Evolutionary conservation across 2,888 invertebrate species (phyloP).

Genomic region (Oxystoma pomonae): DNA sequence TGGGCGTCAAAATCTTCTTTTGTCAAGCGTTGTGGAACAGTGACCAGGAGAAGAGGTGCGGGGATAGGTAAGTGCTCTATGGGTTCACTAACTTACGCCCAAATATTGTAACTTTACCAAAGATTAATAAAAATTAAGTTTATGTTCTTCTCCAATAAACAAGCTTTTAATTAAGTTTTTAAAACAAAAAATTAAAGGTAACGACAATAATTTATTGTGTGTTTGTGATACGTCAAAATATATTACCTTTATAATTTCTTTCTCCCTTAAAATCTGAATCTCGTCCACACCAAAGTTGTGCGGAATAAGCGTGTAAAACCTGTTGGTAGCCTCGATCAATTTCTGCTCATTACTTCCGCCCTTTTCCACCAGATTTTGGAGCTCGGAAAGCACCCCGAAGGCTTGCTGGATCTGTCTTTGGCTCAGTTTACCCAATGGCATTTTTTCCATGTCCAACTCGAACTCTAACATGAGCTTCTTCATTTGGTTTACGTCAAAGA

Average conservation of each 20-base stretch:
- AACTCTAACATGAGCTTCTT: slow-evolving; percentile 90
- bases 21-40: too few species aligned
- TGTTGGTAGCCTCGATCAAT: slow-evolving; percentile 84
- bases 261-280: slow-evolving; percentile 75
- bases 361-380: slow-evolving; percentile 50
- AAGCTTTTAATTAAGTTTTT: too few species aligned
- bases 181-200: too few species aligned
- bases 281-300: slow-evolving; percentile 87
- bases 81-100: too few species aligned
- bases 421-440: slow-evolving; percentile 96
- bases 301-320: slow-evolving; percentile 93
- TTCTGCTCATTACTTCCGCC: slow-evolving; percentile 42
- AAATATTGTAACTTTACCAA: too few species aligned
- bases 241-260: slow-evolving; percentile 67
- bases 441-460: slow-evolving; percentile 94
- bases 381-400: slow-evolving; percentile 71
- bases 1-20: neutral
- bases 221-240: too few species aligned
- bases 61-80: too few species aligned
- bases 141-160: too few species aligned
- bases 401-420: slow-evolving; percentile 85
- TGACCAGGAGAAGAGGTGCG: too few species aligned
- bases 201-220: too few species aligned
- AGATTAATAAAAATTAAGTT: too few species aligned
- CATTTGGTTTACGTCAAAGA: slow-evolving; percentile 92